phyloP scores from a whole-genome alignment of 2,113 vertebrate species.

The Sapajus apella region DNA sequence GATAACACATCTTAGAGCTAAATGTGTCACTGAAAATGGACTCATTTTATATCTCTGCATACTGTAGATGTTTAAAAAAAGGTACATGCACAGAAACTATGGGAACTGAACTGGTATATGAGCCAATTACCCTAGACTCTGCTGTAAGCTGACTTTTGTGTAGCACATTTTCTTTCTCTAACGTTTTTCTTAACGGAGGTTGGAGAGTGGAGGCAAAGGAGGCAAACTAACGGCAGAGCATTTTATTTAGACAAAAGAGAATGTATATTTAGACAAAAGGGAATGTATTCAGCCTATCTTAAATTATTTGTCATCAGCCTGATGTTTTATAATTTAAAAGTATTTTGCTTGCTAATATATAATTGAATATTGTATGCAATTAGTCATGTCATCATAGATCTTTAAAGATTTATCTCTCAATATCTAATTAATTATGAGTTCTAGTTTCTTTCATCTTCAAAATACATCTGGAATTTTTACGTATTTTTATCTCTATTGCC shows the following conservation, averaged over 20 bases:
- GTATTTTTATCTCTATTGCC: not conserved
- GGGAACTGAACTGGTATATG: not conserved
- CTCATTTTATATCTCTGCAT: slow-evolving; percentile 66
- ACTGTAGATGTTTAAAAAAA: slow-evolving; percentile 51
- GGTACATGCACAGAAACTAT: slow-evolving; percentile 19
- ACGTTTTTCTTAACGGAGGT: not conserved
- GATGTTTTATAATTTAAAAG: not conserved
- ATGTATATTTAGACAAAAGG: not conserved
- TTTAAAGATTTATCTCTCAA: not conserved
- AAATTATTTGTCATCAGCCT: not conserved
- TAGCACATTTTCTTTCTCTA: not conserved
- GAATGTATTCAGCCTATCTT: not conserved
- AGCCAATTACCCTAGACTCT: not conserved
- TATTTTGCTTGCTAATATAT: not conserved
- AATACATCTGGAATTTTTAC: not conserved
- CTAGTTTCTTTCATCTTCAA: not conserved
- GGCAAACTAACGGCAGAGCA: not conserved
- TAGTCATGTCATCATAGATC: not conserved
- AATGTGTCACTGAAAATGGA: slow-evolving; percentile 67
- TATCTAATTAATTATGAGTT: not conserved
- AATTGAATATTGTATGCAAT: not conserved
- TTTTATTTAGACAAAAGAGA: not conserved
- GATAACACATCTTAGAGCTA: slow-evolving; percentile 60
- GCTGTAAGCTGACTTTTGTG: not conserved
- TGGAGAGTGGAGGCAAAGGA: not conserved